These are phyloP conservation scores for Lobophora halterata DNA, from an alignment of 2,888 invertebrate genomes.

Conservation along the genomic window DNA sequence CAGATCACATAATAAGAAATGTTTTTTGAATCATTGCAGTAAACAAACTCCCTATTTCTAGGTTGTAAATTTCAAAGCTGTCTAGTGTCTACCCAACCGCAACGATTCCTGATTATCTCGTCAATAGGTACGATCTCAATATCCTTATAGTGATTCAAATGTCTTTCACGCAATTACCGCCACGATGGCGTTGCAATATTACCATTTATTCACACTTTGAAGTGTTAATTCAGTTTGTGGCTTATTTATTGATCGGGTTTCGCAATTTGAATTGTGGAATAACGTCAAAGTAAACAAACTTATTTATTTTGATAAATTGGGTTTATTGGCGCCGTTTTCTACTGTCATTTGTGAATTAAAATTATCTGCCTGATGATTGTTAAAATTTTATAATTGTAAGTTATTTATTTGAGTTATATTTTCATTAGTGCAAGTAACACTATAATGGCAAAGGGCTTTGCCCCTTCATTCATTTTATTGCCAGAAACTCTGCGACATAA, in stretches of 20 bases:
- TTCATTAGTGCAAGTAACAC: too few species aligned
- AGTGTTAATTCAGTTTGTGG: slow-evolving; percentile 56
- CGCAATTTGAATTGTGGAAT: slow-evolving; percentile 45
- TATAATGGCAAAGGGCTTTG: too few species aligned
- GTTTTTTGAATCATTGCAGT: too few species aligned
- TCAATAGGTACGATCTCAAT: slow-evolving; percentile 40
- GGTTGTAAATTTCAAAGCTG: too few species aligned
- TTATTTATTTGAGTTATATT: too few species aligned
- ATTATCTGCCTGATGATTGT: too few species aligned
- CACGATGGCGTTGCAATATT: slow-evolving; percentile 44
- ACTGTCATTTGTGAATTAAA: slow-evolving; percentile 35
- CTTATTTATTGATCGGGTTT: slow-evolving; percentile 51
- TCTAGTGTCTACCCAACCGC: background rate
- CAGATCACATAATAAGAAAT: too few species aligned
- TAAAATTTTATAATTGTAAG: too few species aligned
- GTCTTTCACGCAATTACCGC: slow-evolving; percentile 50
- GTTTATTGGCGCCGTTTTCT: slow-evolving; percentile 46
- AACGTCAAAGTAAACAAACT: slow-evolving; percentile 46
- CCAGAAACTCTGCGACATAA: too few species aligned
- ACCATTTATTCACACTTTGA: slow-evolving; percentile 49
- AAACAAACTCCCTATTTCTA: too few species aligned
- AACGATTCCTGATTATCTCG: slow-evolving; percentile 38
- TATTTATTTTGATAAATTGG: slow-evolving; percentile 49
- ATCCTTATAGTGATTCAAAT: slow-evolving; percentile 37
- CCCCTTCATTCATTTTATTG: too few species aligned